A percentile compares a stretch with the other conserved stretches of the same genome.
Evolutionary conservation across 1,140 invertebrate genomes (phyloP).

Genomic region (Laupala kohalensis): DNA sequence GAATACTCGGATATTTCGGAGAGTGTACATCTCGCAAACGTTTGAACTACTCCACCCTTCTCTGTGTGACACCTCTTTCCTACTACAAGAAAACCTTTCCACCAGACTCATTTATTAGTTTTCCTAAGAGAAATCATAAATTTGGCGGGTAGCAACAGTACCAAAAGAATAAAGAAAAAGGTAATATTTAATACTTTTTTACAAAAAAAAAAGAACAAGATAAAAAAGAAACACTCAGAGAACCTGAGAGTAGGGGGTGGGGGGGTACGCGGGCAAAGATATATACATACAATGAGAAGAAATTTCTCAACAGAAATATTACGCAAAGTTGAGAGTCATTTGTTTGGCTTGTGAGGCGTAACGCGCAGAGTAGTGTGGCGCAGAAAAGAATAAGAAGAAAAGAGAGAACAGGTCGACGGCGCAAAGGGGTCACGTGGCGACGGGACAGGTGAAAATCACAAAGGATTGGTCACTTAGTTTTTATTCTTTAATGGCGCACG

Average conservation of each 20-base stretch:
- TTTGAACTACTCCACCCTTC: not conserved
- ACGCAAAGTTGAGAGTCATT: not conserved
- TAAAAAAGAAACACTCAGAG: too few relatives aligned
- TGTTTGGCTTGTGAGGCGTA: not conserved
- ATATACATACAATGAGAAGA: not conserved
- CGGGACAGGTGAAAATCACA: not conserved
- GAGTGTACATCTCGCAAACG: not conserved
- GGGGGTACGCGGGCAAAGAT: too few relatives aligned
- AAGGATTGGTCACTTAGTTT: not conserved
- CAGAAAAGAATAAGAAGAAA: not conserved
- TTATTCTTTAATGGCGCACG: not conserved
- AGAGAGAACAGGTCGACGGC: not conserved
- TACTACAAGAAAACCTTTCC: not conserved
- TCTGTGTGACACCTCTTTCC: not conserved
- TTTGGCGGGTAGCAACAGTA: not conserved
- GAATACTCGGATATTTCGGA: not conserved
- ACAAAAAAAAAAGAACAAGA: not conserved
- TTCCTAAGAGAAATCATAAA: not conserved
- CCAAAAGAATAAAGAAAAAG: not conserved
- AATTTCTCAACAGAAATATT: not conserved
- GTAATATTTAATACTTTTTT: not conserved
- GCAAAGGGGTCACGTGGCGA: not conserved
- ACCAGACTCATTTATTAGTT: not conserved
- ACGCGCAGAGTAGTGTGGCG: not conserved
- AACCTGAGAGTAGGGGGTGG: too few relatives aligned